phyloP scores from a whole-genome alignment of 2,888 invertebrate species.

The Idaea biselata region DNA sequence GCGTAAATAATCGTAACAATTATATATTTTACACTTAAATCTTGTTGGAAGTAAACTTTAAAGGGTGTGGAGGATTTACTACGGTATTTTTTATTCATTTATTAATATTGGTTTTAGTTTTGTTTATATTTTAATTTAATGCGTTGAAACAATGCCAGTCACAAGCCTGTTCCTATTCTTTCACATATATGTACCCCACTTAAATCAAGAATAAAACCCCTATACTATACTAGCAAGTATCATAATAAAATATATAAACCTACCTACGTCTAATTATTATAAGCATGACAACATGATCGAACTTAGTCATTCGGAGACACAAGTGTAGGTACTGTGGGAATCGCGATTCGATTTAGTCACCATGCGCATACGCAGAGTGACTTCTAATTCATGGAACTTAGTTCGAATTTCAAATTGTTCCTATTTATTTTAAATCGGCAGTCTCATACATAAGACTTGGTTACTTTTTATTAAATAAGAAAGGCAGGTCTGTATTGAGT shows the following conservation, averaged over 20 bases:
- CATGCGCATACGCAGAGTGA: constrained; percentile 61
- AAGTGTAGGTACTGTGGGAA: constrained; percentile 6
- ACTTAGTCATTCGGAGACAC: neutral
- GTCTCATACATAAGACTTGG: neutral
- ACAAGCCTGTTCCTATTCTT: too few relatives aligned
- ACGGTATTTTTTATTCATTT: neutral
- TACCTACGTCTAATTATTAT: neutral
- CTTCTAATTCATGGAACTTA: constrained; percentile 55
- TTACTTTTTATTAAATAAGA: neutral
- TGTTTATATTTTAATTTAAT: too few relatives aligned
- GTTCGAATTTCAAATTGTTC: constrained; percentile 44
- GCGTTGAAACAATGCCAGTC: too few relatives aligned
- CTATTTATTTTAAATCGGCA: neutral
- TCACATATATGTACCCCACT: too few relatives aligned
- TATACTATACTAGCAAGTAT: too few relatives aligned
- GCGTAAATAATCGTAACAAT: constrained; percentile 1
- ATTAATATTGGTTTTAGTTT: too few relatives aligned
- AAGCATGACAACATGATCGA: neutral
- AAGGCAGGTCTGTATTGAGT: neutral
- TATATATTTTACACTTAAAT: neutral
- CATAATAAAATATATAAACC: too few relatives aligned
- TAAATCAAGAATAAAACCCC: too few relatives aligned
- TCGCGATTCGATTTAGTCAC: constrained; percentile 57
- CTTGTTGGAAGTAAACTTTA: neutral
- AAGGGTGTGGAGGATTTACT: neutral